These are phyloP conservation scores for Aphodius granarius DNA, from an alignment of 2,888 invertebrate genomes.

Conservation along the genomic window DNA sequence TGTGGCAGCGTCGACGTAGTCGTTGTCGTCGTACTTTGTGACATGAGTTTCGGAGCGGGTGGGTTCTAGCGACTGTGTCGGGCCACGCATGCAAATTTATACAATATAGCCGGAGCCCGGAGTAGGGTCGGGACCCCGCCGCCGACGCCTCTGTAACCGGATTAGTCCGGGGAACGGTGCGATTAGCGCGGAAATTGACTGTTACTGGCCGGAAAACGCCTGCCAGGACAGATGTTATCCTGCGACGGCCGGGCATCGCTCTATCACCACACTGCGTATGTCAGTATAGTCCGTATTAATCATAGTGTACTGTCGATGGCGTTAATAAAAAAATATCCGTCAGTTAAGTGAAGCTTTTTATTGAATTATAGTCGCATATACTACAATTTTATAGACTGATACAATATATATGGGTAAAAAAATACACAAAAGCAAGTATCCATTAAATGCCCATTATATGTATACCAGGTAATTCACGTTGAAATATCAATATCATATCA, in stretches of 20 bases:
- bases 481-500: not conserved
- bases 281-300: not conserved
- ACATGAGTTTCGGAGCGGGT: not conserved
- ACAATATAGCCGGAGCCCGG: constrained; percentile 41
- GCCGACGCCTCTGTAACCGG: constrained; percentile 38
- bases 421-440: not conserved
- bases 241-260: constrained; percentile 21
- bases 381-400: not conserved
- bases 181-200: constrained; percentile 50
- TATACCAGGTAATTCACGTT: not conserved
- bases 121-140: constrained; percentile 24
- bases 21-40: not conserved
- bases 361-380: too few relatives aligned
- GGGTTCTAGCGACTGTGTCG: constrained; percentile 1
- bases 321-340: too few relatives aligned
- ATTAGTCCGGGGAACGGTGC: constrained; percentile 43
- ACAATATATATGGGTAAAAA: not conserved
- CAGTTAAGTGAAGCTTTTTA: too few relatives aligned
- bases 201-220: constrained; percentile 45
- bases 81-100: constrained; percentile 43
- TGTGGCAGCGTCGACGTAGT: not conserved
- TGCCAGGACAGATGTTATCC: constrained; percentile 39
- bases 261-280: not conserved
- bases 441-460: not conserved
- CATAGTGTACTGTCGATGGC: not conserved